Conservation (phyloP, 2,113 vertebrate genomes). For the Nipponia nippon region DNA sequence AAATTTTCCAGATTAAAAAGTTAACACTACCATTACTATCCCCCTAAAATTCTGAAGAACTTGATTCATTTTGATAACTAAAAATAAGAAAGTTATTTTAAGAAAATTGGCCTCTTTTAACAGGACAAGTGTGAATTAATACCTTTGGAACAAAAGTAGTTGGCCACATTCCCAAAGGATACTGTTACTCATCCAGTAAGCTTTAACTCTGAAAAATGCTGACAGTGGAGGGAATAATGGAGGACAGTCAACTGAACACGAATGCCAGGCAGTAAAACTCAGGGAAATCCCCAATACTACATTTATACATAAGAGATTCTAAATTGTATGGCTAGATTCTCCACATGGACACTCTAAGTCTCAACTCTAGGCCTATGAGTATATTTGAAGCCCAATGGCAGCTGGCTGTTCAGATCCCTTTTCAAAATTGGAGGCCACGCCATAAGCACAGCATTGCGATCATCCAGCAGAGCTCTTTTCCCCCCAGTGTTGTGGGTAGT, state of each 20-base stretch:
- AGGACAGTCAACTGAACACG: background rate
- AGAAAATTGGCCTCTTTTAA: background rate
- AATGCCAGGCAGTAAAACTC: background rate
- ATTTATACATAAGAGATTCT: background rate
- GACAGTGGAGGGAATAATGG: background rate
- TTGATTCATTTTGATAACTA: background rate
- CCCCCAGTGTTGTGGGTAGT: background rate
- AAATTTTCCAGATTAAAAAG: background rate
- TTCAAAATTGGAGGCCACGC: background rate
- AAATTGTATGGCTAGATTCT: background rate
- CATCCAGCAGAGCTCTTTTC: background rate
- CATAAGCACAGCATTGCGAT: background rate
- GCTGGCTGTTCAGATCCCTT: background rate
- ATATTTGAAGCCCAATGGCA: background rate
- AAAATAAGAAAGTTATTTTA: background rate
- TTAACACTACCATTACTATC: background rate
- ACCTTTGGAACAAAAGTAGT: background rate
- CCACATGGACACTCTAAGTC: background rate
- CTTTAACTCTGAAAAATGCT: background rate
- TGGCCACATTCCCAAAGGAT: background rate
- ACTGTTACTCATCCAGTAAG: background rate
- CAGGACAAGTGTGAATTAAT: background rate
- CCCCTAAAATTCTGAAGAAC: background rate
- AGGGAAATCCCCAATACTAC: background rate
- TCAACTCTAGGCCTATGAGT: background rate